Evolutionary conservation across 2,797 vertebrate genomes (phyloP).

Genomic region (Channallabes apus): DNA sequence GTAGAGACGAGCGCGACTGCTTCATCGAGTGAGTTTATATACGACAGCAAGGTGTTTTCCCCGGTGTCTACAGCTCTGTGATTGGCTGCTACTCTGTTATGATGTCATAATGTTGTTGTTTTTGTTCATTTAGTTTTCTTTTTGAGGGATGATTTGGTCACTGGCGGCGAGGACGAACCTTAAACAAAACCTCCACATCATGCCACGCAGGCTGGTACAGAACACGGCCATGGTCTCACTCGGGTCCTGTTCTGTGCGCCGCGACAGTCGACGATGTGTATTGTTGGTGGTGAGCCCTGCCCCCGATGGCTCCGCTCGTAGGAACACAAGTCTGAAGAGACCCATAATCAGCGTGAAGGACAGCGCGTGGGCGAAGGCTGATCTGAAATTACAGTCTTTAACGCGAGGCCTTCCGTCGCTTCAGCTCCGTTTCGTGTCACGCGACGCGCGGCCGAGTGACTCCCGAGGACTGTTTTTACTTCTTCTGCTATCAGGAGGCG

Average conservation of each 20-base stretch:
- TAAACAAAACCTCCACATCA: neutral
- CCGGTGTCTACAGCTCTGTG: neutral
- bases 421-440: neutral
- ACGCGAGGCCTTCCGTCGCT: conserved; percentile 9
- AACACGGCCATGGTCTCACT: neutral
- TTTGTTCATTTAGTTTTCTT: neutral
- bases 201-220: too few species aligned
- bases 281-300: conserved; percentile 1
- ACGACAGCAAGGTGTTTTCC: neutral
- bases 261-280: neutral
- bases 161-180: neutral
- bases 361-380: conserved; percentile 41
- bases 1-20: conserved; percentile 93
- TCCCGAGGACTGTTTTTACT: conserved; percentile 17
- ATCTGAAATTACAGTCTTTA: conserved; percentile 28
- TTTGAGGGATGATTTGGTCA: neutral
- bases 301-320: neutral
- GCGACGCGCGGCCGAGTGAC: neutral
- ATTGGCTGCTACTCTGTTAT: neutral
- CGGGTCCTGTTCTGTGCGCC: neutral
- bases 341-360: conserved; percentile 42
- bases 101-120: neutral
- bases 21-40: conserved; percentile 86
- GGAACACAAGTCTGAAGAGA: neutral
- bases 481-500: conserved; percentile 2